Evolutionary conservation across 2,797 vertebrate species (phyloP).

Genomic region (Gymnodraco acuticeps): DNA sequence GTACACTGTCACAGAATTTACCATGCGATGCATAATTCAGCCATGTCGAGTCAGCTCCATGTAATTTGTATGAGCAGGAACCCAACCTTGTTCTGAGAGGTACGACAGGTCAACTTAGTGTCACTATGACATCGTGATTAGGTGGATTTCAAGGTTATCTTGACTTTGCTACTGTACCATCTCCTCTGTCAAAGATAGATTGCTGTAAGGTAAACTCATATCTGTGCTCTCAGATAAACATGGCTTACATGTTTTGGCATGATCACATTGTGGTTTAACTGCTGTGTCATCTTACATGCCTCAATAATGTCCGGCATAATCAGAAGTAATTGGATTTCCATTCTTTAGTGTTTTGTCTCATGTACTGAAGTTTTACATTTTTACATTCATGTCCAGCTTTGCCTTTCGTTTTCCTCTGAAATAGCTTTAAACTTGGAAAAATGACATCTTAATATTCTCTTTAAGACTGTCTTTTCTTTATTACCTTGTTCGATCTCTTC

Average conservation of each 20-base stretch:
- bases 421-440: background rate
- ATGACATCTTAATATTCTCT: background rate
- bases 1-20: slow-evolving; percentile 65
- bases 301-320: slow-evolving; percentile 19
- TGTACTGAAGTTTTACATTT: background rate
- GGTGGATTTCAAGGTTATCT: slow-evolving; percentile 31
- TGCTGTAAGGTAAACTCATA: slow-evolving; percentile 50
- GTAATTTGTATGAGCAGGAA: slow-evolving; percentile 66
- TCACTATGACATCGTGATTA: background rate
- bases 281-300: slow-evolving; percentile 36
- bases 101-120: slow-evolving; percentile 20
- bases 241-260: slow-evolving; percentile 19
- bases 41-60: slow-evolving; percentile 69
- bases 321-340: slow-evolving; percentile 34
- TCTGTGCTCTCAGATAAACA: slow-evolving; percentile 29
- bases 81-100: slow-evolving; percentile 39
- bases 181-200: background rate
- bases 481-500: background rate
- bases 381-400: background rate
- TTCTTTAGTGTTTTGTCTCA: slow-evolving; percentile 20
- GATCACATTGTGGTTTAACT: slow-evolving; percentile 19
- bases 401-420: background rate
- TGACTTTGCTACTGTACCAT: background rate
- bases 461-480: background rate
- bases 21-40: slow-evolving; percentile 76